Conservation (phyloP, 1,140 invertebrate genomes). For the Brachionus paranguensis region DNA sequence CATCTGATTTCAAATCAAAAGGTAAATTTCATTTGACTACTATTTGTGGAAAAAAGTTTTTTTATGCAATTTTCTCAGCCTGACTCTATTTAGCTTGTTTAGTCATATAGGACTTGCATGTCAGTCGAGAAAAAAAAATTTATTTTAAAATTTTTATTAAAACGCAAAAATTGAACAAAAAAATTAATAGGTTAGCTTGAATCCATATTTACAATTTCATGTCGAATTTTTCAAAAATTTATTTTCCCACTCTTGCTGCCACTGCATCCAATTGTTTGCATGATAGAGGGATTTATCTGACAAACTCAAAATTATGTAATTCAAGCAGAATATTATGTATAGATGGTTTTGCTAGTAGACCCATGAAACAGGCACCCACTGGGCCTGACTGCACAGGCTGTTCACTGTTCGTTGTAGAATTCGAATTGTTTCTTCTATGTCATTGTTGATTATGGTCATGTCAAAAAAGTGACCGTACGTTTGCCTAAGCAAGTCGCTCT, state of each 20-base stretch:
- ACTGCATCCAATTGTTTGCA: neutral
- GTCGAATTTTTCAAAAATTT: neutral
- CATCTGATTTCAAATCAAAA: neutral
- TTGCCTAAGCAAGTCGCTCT: slow-evolving; percentile 87
- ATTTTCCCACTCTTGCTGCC: neutral
- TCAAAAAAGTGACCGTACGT: slow-evolving; percentile 97
- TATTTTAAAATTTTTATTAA: neutral
- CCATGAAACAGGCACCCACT: slow-evolving; percentile 72
- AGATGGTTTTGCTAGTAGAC: slow-evolving; percentile 47
- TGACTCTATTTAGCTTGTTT: neutral
- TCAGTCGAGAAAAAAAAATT: neutral
- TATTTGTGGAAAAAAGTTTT: neutral
- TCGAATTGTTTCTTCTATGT: slow-evolving; percentile 94
- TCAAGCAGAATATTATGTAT: neutral
- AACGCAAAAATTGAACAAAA: neutral
- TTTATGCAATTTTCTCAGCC: neutral
- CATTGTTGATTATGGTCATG: slow-evolving; percentile 94
- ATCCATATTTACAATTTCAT: neutral
- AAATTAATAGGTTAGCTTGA: neutral
- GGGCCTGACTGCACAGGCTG: slow-evolving; percentile 76
- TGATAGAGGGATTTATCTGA: neutral
- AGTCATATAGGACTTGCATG: neutral
- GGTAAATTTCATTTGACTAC: neutral
- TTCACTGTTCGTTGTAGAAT: slow-evolving; percentile 83
- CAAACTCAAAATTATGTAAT: neutral